Percentiles rank a stretch among this genome's conserved stretches.
phyloP scores from a whole-genome alignment of 2,113 vertebrate genomes.

The Pituophis catenifer region DNA sequence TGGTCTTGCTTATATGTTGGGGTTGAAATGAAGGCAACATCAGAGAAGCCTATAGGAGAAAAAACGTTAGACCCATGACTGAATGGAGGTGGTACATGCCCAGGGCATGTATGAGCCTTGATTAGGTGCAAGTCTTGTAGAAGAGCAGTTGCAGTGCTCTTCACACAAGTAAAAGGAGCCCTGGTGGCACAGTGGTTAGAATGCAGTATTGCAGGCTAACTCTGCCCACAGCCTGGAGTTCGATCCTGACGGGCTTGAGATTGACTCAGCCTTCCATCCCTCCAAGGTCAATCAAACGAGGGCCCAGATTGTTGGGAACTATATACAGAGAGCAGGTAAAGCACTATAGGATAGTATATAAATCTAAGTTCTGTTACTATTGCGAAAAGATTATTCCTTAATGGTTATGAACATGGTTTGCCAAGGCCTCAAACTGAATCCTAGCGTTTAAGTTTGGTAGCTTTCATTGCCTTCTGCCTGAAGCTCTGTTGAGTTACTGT shows the following conservation, averaged over 20 bases:
- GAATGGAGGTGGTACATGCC: neutral
- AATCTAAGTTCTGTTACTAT: too few species aligned
- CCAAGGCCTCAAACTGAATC: neutral
- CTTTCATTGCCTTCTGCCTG: neutral
- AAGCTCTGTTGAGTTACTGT: neutral
- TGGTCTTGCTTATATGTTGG: neutral
- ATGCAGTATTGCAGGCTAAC: neutral
- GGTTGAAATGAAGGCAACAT: neutral
- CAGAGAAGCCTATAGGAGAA: neutral
- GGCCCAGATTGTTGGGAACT: too few species aligned
- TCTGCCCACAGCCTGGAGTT: too few species aligned
- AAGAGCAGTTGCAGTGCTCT: neutral
- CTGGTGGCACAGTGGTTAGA: neutral
- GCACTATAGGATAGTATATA: too few species aligned
- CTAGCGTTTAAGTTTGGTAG: neutral
- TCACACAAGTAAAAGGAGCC: neutral
- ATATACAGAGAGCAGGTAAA: too few species aligned
- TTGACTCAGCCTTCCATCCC: too few species aligned
- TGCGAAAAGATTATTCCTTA: neutral
- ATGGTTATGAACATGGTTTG: neutral
- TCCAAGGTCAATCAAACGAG: too few species aligned
- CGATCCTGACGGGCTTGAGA: rapidly evolving
- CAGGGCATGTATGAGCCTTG: neutral
- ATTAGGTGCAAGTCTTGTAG: neutral
- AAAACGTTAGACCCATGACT: neutral